These are phyloP conservation scores for Dione vanillae DNA, from an alignment of 2,888 invertebrate species.

Conservation along the genomic window DNA sequence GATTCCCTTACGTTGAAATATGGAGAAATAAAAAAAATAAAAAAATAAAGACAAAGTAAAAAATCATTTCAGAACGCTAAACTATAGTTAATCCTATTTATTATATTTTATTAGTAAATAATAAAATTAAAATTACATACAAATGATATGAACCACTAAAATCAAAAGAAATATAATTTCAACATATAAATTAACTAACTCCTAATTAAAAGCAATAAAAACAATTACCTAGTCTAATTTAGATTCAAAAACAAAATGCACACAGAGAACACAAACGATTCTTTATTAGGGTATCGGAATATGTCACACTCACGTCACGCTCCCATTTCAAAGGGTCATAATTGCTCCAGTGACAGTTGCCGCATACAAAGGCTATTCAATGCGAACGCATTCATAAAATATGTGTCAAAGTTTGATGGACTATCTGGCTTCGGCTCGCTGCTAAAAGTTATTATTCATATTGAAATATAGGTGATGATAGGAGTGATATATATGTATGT, in stretches of 20 bases:
- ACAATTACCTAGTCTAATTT: conserved; percentile 2
- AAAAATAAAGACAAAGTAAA: too few species aligned
- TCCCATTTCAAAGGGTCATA: conserved; percentile 43
- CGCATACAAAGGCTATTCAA: conserved; percentile 35
- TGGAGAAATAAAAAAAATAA: too few species aligned
- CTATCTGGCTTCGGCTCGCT: conserved; percentile 23
- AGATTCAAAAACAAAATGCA: conserved; percentile 19
- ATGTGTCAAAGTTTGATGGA: conserved; percentile 36
- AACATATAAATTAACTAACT: neutral
- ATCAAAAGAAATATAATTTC: too few species aligned
- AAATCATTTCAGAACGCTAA: too few species aligned
- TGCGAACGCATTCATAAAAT: conserved; percentile 35
- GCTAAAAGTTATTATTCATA: conserved; percentile 23
- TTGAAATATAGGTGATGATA: conserved; percentile 13
- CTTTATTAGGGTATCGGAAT: conserved; percentile 35
- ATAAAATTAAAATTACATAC: too few species aligned
- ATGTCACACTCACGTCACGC: conserved; percentile 32
- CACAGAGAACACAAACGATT: conserved; percentile 24
- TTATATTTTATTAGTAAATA: too few species aligned
- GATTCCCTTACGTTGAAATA: too few species aligned
- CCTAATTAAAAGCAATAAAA: neutral
- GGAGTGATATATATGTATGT: neutral
- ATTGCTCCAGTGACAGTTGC: conserved; percentile 41
- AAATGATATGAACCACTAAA: too few species aligned
- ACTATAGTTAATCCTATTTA: too few species aligned